Base-by-base conservation (phyloP, 2,113 vertebrate genomes). In the Aphyosemion australe region DNA sequence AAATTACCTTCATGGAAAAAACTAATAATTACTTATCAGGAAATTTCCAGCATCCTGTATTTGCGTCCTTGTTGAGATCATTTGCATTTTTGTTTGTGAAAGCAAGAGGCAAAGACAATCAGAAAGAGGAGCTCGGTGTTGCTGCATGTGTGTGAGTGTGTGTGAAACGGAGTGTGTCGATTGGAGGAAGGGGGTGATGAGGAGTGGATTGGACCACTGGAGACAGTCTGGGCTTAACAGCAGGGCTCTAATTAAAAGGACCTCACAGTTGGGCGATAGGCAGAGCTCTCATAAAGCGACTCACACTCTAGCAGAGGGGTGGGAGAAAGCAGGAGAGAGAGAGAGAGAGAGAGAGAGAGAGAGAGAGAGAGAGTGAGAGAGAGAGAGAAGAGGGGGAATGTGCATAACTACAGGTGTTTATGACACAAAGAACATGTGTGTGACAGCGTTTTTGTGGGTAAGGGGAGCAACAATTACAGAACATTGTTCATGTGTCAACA, bases 231-330 rank as follows among this genome's bases (percentile, higher is more conserved):
- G 55, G 80, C 76, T 82, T 84, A 87, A 79, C 83, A 88, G 83
- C 86, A 74, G 73, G 87, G 59, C 76, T 89, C 86, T 89, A 90
- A 90, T 89, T 90, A 90, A 90, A 88, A 85, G 60, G 75, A 68
- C 78, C 76, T 89, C 80, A 64, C 86, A 90, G 86, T 82, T 77
- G 79, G 81, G 76, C n/a, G 63, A 56, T 68, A 86, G 68, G 73
- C 69, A 77, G 54, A 52, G 59, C 65, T 82, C 64, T 73, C 73
- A 76, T 85, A 75, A 85, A 84, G 77, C 79, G 69, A 65, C 72
- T 76, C 46, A 65, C 77, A 67, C 72, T 85, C 42, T 54, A 18
- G 79, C 70, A 75, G 61, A 72, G 56, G 67, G 57, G 78, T 76
- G 84, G 54, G 64, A 80, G 73, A 79, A 60, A 71, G 66, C 67